Evolutionary conservation across 2,888 invertebrate genomes (phyloP).

Genomic region (Oconnorella tubifera): DNA sequence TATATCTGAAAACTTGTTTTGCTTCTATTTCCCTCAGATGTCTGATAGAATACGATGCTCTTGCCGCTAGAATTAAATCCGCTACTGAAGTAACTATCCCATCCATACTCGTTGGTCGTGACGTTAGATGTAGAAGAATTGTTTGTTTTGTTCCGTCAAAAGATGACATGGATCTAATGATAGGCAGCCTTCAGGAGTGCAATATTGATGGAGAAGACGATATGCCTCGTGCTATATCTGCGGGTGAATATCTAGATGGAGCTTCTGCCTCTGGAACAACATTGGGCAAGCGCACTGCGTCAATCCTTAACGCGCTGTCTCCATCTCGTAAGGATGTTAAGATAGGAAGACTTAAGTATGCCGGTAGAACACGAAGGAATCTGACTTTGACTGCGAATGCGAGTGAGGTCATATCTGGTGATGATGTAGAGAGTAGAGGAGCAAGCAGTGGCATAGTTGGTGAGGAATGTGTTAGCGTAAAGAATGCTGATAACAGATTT

Average conservation of each 20-base stretch:
- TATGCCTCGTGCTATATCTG: neutral
- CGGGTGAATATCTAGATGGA: no score
- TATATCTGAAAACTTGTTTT: no score
- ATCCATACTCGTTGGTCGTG: neutral
- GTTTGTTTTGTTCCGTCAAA: constrained; percentile 28
- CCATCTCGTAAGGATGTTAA: constrained; percentile 26
- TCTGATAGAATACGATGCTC: constrained; percentile 30
- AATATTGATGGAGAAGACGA: neutral
- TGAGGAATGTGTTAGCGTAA: no score
- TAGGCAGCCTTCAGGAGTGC: constrained; percentile 31
- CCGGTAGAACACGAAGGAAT: no score
- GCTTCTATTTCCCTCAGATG: constrained; percentile 18
- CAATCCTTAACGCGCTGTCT: constrained; percentile 34
- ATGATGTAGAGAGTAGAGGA: no score
- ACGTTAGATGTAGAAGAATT: constrained; percentile 6
- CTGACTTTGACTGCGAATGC: no score
- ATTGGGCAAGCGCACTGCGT: constrained; percentile 21
- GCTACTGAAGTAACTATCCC: constrained; percentile 17
- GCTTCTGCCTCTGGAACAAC: constrained; percentile 4
- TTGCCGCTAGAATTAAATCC: constrained; percentile 19
- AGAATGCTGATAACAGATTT: no score
- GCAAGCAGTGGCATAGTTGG: no score
- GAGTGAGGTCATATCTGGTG: no score
- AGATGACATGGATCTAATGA: constrained; percentile 13
- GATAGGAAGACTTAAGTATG: constrained; percentile 30